Conservation (phyloP, 1,140 invertebrate species). For the Caenorhabditis brenneri region DNA sequence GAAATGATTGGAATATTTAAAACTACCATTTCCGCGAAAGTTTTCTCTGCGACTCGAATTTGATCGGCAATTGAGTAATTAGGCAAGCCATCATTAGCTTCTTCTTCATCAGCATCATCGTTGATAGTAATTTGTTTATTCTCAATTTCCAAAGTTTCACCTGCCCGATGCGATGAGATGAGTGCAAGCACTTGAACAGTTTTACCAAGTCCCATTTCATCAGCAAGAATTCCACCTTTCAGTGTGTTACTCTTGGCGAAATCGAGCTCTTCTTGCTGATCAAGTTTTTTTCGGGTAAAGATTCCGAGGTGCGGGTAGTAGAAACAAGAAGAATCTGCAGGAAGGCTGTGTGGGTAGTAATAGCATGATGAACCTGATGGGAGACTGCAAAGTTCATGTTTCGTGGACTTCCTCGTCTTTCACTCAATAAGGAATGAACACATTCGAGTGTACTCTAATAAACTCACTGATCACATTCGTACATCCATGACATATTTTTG, state of each 20-base stretch:
- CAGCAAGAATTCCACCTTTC: conserved; percentile 17
- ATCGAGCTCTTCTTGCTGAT: neutral
- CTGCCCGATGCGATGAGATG: neutral
- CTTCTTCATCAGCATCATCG: neutral
- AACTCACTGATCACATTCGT: neutral
- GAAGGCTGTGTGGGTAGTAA: no score
- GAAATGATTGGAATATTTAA: neutral
- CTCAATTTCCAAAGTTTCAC: neutral
- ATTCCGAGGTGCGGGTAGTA: neutral
- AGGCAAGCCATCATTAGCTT: no score
- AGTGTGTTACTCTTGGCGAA: neutral
- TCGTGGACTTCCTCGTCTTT: no score
- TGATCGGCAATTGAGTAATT: neutral
- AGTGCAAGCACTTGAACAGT: neutral
- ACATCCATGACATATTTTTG: neutral
- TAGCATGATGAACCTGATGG: no score
- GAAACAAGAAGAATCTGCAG: neutral
- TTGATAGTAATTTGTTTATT: neutral
- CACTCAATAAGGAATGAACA: no score
- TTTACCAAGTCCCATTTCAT: conserved; percentile 31
- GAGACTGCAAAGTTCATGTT: no score
- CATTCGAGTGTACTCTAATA: no score
- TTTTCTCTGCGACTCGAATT: neutral
- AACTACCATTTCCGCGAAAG: neutral
- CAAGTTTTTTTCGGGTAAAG: neutral